Evolutionary conservation across 2,113 vertebrate genomes (phyloP), one percentile per base, ranked within the genome.

Genomic region (Catharus fuscescens): DNA sequence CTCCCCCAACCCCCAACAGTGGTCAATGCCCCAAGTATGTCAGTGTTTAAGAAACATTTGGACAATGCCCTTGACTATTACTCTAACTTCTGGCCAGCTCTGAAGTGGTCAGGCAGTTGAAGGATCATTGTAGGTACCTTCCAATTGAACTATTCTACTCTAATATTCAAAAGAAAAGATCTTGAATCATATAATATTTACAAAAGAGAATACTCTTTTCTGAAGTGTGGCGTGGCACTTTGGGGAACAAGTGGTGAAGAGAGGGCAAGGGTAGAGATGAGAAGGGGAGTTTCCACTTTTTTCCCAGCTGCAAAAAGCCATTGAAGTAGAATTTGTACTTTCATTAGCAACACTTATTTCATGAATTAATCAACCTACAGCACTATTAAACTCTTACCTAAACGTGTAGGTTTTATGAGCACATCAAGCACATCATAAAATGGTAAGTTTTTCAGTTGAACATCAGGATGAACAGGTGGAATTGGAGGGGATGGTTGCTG

Each of bases 361-460:
- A 56, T 6, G 1, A 69, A 47, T 50, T 60, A 69, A 79, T 45
- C 29, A 45, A 47, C 20, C 53, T 47, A 25, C 57, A 53, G 38
- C 52, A 28, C 13, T 32, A 47, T 23, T 82, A 36, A 87, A 91
- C 38, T 92, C 98, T 98, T 96, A 99, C 99, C 99, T 94, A 99
- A 97, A 95, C 99, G 99, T 12, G 99, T 99, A 50, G 99, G 99
- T 88, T 99, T 99, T 95, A 99, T 99, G 31, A 99, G 98, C 86
- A 99, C 97, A 78, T 99, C 99, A 86, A 99, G 98, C 45, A 99
- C 98, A 59, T 99, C 99, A 8, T 99, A 99, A 97, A 99, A 99
- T 6, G 99, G 99, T 31, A 99, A 97, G 53, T 98, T 98, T 96
- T 99, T 99, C 98, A 99, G 98, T 69, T 99, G 98, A 91, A 99